Base-by-base conservation (phyloP, 2,888 invertebrate genomes). In the Gibbula magus region DNA sequence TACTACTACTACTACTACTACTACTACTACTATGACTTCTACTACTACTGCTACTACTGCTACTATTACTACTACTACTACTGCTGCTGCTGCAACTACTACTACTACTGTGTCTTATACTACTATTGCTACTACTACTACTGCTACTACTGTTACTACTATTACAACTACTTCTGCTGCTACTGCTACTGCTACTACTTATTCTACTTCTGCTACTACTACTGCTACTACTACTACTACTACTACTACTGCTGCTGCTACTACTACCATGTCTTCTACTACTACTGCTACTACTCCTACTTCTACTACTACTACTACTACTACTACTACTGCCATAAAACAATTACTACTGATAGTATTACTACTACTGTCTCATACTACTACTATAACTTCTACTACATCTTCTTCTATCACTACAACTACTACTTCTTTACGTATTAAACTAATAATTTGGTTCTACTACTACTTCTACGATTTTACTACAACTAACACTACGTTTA, bases 31-130 rank as follows among this genome's bases (percentile, higher is more conserved):
- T 77, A 66, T 18, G 32, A 66, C 5, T 77, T 29, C 66, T 66
- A 66, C 29, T 77, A 66, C 66, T 66, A 54, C 3, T 76, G 52
- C 53, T 53, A 76, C 20, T 76, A 76, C 53, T 53, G 18, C 20
- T 76, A 76, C 53, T 76, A 76, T 18, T 76, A 76, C 53, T 76
- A 76, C 20, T 76, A 76, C 53, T 76, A 76, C 20, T 53, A 76
- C 5, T 76, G 53, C 53, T 39, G n/a, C 45, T 77, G 66, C 66
- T 77, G 45, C 66, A 39, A 77, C 66, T 66, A 66, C 66, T 53
- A 77, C 54, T 25, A 56, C 54, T 54, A 56, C 54, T 76, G 54
- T 51, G 39, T 45, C 75, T 75, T 39, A n/a, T n/a, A n/a, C 76
- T 54, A 54, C 76, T 76, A 56, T 10, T 56, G 2, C 20, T 56